Evolutionary conservation across 2,888 invertebrate species (phyloP), one percentile per base, ranked within the genome.

Genomic region (Watsonalla binaria): DNA sequence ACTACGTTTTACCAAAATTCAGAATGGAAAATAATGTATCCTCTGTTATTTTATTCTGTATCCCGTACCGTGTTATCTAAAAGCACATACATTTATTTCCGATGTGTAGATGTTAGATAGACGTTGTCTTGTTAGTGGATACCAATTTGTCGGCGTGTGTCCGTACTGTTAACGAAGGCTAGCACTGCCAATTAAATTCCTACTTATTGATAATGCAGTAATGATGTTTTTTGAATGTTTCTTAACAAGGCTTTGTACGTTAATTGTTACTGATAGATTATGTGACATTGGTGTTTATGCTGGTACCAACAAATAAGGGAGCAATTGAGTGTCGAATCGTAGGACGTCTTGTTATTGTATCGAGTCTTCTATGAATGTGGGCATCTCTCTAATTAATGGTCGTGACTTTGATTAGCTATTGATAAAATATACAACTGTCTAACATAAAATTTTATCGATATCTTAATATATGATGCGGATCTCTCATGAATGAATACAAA

Each of bases 21-120:
- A 9, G 37, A 37, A 37, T 37, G 9, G 37, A 9, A 8, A 37
- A 37, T 37, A 24, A 24, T 24, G 24, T 24, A 24, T 24, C 24
- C 24, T 24, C 24, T 24, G 24, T 24, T 24, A 24, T 24, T 24
- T 42, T 42, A 42, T 11, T 42, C 37, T 37, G 13, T 37, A 8
- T 35, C 35, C 13, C n/a, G n/a, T 35, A 15, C 13, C 49, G 39
- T 9, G 59, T 62, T 69, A 70, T 72, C 68, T 61, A 47, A 55
- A 57, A 52, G 47, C 61, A 62, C 62, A 70, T 70, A 70, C 68
- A 70, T 67, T 65, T 66, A 63, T 70, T 58, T 61, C 63, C 68
- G 66, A 70, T 69, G 61, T 62, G 45, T 48, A 54, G 69, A 67
- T 66, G 55, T 48, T 33, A 56, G 62, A 64, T 63, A 64, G 55